Conservation (phyloP, 2,797 vertebrate genomes). For the Mastacembelus armatus region DNA sequence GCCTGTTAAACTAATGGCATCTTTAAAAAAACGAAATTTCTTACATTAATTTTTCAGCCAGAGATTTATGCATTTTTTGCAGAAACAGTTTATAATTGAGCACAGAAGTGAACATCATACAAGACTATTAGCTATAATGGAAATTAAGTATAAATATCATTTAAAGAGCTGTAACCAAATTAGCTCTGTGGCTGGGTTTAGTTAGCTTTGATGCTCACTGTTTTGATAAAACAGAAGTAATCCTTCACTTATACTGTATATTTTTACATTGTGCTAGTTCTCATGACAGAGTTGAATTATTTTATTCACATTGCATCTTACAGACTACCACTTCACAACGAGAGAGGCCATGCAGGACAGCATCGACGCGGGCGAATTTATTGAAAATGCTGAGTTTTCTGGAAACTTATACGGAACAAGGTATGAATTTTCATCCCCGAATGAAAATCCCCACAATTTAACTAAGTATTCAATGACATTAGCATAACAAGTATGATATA, state of each 20-base stretch:
- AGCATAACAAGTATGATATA: not conserved
- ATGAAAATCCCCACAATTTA: not conserved
- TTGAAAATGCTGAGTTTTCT: constrained; percentile 94
- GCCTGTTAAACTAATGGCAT: constrained; percentile 13
- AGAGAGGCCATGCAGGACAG: constrained; percentile 90
- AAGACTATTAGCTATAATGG: no score
- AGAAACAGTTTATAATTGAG: constrained; percentile 1
- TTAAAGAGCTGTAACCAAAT: no score
- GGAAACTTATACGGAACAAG: constrained; percentile 97
- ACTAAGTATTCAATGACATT: not conserved
- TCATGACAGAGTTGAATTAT: not conserved
- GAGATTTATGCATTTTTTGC: no score
- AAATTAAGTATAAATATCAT: no score
- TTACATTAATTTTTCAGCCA: no score
- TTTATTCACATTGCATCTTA: constrained; percentile 22
- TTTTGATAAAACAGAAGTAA: not conserved
- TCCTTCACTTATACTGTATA: not conserved
- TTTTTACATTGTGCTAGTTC: not conserved
- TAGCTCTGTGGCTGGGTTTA: constrained; percentile 2
- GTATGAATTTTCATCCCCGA: constrained; percentile 69
- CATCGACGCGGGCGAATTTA: constrained; percentile 90
- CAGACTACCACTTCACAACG: constrained; percentile 96
- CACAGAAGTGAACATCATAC: not conserved
- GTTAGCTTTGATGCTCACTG: not conserved
- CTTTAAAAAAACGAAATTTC: not conserved